Evolutionary conservation across 2,113 vertebrate species (phyloP), one percentile per base, ranked within the genome.

Genomic region (Propithecus coquereli): DNA sequence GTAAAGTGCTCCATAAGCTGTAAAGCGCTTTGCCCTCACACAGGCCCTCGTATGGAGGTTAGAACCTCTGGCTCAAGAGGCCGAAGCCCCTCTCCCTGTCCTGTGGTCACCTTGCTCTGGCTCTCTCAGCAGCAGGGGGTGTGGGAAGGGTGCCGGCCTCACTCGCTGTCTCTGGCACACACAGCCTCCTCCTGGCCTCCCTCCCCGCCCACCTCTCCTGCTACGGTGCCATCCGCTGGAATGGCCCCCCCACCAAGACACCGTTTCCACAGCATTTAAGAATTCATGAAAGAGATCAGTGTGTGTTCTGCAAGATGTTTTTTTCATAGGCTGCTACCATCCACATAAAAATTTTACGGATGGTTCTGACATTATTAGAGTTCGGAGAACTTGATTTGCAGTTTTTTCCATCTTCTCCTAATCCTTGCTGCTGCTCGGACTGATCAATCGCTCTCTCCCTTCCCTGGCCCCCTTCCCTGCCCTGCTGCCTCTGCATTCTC

Each of bases 91-190:
- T 8, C 22, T 3, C 45, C 12, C 52, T 3, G 0, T 3, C n/a
- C 54, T 13, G 40, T 2, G 0, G n/a, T 70, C 77, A 30, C 80
- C 68, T 45, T 6, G 17, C 81, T 20, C 65, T 5, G 7, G 16
- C 25, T 66, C 40, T 16, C 32, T 40, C 57, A 18, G 68, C 68
- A 40, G 9, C 11, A 0, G 1, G 0, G 8, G 0, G 10, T 2
- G 16, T 1, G 1, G 71, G 5, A 66, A 5, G 40, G 18, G 30
- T 37, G 40, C 25, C 6, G 6, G 13, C 7, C 9, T 90, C 63
- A 6, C 20, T 23, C 12, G 11, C 65, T 20, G 20, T 40, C 43
- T 59, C 11, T 68, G 2, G 50, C 47, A 13, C 52, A 18, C 52
- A 18, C 52, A 54, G 59, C 25, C 61, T 30, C 25, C 2, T 30